Evolutionary conservation across 2,888 invertebrate species (phyloP), one percentile per base, ranked within the genome.

Genomic region (Aleiodes testaceus): DNA sequence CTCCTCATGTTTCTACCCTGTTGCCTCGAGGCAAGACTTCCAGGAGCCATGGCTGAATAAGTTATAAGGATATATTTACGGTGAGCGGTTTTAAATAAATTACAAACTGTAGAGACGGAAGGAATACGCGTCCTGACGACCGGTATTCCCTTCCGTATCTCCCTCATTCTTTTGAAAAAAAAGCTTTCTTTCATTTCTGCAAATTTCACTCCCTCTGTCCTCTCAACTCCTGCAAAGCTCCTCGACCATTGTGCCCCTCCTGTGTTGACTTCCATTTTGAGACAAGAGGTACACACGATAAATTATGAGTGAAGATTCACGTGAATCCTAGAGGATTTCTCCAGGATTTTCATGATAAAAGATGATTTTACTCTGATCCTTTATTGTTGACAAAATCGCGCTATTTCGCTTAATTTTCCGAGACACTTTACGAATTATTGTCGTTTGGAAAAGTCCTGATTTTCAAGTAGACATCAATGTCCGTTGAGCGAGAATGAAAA

Each of bases 71-170:
- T 86, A 85, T 86, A 86, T 87, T 87, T 87, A 86, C 85, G 86
- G 84, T 82, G 84, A 83, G 85, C 82, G 82, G 84, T 86, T 86
- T 87, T 86, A 86, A 87, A 87, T 87, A 86, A 86, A 86, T 86
- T 86, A 86, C 85, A 85, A 63, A 81, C 83, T 81, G 84, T 82
- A 82, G 84, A 84, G 85, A 83, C 84, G 82, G 77, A 65, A 50
- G 30, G 66, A 66, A 72, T 63, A 70, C 69, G 66, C 69, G 66
- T 65, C 52, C 50, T 66, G 45, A 22, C 64, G 47, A 65, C 55
- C 72, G 64, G 49, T 59, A 69, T 69, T 67, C 63, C 70, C 66
- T 53, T 63, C 45, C 65, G 59, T 61, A 67, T 47, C 45, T 67
- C 50, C 47, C 68, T 47, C n/a, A 44, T 70, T 67, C 68, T 72